Evolutionary conservation across 2,888 invertebrate genomes (phyloP).

Genomic region (Drosophila atroscutellata): DNA sequence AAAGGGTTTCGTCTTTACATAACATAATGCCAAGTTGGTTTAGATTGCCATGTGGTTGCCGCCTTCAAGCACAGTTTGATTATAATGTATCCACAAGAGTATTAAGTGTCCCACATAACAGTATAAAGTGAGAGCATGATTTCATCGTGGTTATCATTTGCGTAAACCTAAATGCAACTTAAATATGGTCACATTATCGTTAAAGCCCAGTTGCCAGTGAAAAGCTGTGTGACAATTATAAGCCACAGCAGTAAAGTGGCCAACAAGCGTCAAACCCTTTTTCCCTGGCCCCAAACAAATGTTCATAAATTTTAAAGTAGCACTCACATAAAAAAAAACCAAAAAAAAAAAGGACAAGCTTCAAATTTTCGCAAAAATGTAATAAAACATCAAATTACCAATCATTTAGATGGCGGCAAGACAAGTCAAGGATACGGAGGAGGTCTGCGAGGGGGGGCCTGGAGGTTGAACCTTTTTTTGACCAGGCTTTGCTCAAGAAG

Average conservation of each 20-base stretch:
- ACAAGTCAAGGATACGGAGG: neutral
- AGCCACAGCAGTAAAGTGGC: constrained; percentile 33
- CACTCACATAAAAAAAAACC: constrained; percentile 23
- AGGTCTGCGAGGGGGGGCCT: neutral
- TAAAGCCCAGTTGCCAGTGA: constrained; percentile 42
- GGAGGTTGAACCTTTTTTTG: constrained; percentile 50
- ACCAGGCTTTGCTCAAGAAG: neutral
- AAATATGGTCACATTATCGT: constrained; percentile 53
- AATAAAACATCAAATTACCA: constrained; percentile 75
- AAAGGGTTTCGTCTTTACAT: neutral
- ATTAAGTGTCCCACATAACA: constrained; percentile 4
- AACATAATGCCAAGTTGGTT: neutral
- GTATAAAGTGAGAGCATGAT: constrained; percentile 6
- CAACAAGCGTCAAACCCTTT: constrained; percentile 18
- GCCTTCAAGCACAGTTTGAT: neutral
- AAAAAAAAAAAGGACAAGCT: constrained; percentile 30
- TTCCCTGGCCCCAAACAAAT: constrained; percentile 1
- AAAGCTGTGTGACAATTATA: constrained; percentile 60
- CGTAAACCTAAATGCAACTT: constrained; percentile 23
- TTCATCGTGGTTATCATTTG: constrained; percentile 14
- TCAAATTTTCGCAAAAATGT: constrained; percentile 54
- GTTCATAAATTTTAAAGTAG: constrained; percentile 69
- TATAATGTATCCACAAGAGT: constrained; percentile 3
- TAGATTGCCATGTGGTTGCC: neutral
- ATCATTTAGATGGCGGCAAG: constrained; percentile 53